Conservation (phyloP, 2,797 vertebrate genomes). For the Enteromius anoplus region DNA sequence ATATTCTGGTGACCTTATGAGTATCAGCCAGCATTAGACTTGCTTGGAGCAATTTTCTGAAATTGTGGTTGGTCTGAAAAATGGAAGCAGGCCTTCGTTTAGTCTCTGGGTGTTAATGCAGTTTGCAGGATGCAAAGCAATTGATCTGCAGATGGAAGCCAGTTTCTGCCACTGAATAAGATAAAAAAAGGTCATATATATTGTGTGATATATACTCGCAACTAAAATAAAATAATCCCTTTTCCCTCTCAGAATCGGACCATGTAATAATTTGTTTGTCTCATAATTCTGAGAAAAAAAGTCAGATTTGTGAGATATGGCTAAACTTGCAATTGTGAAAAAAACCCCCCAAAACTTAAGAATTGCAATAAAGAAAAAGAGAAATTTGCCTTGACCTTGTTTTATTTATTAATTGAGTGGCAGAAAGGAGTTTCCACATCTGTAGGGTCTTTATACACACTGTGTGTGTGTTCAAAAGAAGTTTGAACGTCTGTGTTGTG, state of each 20-base stretch:
- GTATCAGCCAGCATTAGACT: neutral
- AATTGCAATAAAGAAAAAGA: no score
- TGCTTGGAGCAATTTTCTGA: neutral
- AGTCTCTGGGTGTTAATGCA: neutral
- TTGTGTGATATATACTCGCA: no score
- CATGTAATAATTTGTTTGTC: neutral
- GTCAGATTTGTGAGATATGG: neutral
- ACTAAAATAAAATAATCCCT: no score
- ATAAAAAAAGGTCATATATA: neutral
- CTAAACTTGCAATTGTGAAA: neutral
- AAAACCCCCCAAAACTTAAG: no score
- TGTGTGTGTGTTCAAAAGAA: no score
- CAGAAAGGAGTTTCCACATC: neutral
- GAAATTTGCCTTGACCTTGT: neutral
- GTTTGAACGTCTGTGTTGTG: neutral
- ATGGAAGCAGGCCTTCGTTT: neutral
- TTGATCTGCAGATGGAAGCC: neutral
- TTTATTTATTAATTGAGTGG: neutral
- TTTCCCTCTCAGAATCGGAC: no score
- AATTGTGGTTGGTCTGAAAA: neutral
- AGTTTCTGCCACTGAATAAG: neutral
- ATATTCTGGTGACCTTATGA: neutral
- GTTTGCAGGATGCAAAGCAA: neutral
- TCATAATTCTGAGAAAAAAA: neutral
- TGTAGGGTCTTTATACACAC: neutral